Evolutionary conservation across 2,888 invertebrate genomes (phyloP).

Genomic region (Habroteleia sp.): DNA sequence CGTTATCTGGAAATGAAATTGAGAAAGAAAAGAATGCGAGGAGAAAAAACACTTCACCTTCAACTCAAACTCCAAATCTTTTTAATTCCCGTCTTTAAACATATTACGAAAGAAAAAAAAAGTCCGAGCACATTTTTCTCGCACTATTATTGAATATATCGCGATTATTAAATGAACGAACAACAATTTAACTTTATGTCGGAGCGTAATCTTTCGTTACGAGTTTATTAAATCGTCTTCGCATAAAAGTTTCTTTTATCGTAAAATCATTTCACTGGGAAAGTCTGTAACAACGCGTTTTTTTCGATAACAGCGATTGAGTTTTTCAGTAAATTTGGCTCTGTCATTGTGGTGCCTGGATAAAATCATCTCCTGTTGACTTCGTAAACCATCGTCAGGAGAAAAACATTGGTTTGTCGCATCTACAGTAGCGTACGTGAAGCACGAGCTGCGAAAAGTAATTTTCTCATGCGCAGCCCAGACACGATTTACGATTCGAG

Average conservation of each 20-base stretch:
- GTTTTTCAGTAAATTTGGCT: slow-evolving; percentile 25
- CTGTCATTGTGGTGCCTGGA: slow-evolving; percentile 40
- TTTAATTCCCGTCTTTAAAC: slow-evolving; percentile 26
- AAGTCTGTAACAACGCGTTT: slow-evolving; percentile 3
- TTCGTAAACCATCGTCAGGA: slow-evolving; percentile 44
- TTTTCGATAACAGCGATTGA: slow-evolving; percentile 19
- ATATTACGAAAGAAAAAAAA: slow-evolving; percentile 30
- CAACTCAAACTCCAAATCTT: slow-evolving; percentile 14
- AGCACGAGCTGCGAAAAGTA: slow-evolving; percentile 64
- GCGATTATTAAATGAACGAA: slow-evolving; percentile 40
- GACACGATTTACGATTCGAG: slow-evolving; percentile 67
- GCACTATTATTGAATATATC: slow-evolving; percentile 42
- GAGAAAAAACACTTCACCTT: no score
- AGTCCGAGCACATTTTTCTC: slow-evolving; percentile 11
- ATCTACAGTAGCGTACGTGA: slow-evolving; percentile 46
- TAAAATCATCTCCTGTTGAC: slow-evolving; percentile 60
- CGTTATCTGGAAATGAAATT: no score
- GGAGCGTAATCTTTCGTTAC: slow-evolving; percentile 34
- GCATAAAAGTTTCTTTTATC: slow-evolving; percentile 28
- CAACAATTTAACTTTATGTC: slow-evolving; percentile 21
- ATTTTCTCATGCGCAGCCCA: slow-evolving; percentile 66
- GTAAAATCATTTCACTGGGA: slow-evolving; percentile 39
- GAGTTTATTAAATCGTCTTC: slow-evolving; percentile 39
- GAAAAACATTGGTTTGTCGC: slow-evolving; percentile 63
- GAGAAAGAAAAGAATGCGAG: no score